Evolutionary conservation across 1,140 invertebrate species (phyloP), one percentile per base, ranked within the genome.

Genomic region (Drosophila lowei): DNA sequence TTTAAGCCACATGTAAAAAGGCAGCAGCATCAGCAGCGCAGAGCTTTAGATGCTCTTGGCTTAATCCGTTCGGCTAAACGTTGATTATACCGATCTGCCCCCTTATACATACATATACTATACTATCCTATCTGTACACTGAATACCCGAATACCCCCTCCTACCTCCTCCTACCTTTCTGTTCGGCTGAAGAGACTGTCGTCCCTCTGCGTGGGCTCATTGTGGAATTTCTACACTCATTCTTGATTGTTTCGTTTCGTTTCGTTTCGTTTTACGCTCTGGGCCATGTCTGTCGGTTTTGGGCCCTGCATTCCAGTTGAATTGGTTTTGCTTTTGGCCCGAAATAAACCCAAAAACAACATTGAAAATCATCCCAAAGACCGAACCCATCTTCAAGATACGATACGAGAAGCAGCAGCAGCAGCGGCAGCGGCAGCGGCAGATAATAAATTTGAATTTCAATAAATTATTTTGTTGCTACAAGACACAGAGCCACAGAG

Each of bases 231-330:
- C 81, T 86, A 86, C 83, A 81, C 83, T 86, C 83, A 86, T 86
- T 86, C 83, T 86, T 86, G 83, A 86, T 86, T 86, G 83, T 88
- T 86, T 86, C 81, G 80, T 85, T 85, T 86, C 81, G 80, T 85
- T 85, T 86, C 18, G 18, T 18, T 18, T 18, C 85, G 83, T 75
- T 88, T 81, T 88, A 86, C 81, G 81, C 83, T 86, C 60, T 86
- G 74, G 83, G 81, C 81, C 83, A 86, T 38, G 34, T 38, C 34
- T 38, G 34, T 38, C 34, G 34, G 3, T 38, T 11, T 54, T 46
- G 71, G 60, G 43, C 43, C 42, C 71, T 86, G 81, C 81, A 86
- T 86, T 86, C 81, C 81, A 86, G 63, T 55, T 80, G 81, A 85
- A 86, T 85, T 85, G 81, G 77, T 79, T 80, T 77, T 66, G 80